Base-by-base conservation (phyloP, 2,113 vertebrate species). In the Pteronura brasiliensis region DNA sequence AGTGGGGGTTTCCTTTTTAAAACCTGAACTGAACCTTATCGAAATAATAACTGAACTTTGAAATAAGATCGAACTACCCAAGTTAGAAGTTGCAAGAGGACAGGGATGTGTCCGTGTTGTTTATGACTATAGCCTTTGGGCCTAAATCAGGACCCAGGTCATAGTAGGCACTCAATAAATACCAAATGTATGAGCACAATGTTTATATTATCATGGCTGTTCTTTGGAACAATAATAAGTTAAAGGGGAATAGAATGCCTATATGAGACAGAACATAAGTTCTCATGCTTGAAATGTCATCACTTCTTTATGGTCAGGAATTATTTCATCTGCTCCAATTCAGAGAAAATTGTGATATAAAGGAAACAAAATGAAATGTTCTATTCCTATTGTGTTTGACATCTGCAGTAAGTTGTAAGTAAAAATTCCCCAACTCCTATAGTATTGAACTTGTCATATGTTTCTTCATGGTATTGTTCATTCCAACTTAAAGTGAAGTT, bases 1-100 rank as follows among this genome's bases (percentile, higher is more conserved):
- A 72, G 74, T 65, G 63, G 71, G 76, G 15, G 55, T 80, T 90
- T 95, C 25, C 49, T 84, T 97, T 96, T 87, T 44, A 90, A 97
- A 93, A 71, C 49, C 20, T 85, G 55, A 93, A 71, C 23, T 69
- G 61, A 93, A 20, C n/a, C 44, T 95, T 76, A 59, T 77, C 21
- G 65, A 96, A 90, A 95, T n/a, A 88, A 18, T 74, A 72, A 95
- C 6, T 67, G 12, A 90, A 88, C 39, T 94, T 85, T 93, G 87
- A 95, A 95, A 67, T 92, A 83, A 95, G 63, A 88, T 25, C 7
- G 10, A 49, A 36, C 27, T 65, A 69, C 1, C 47, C 10, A 3
- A 27, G 7, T 67, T 93, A 55, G 79, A 83, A 90, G 47, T 12
- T 80, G 39, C 42, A 92, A 21, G 17, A 93, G 61, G 49, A 1